Evolutionary conservation across 2,113 vertebrate genomes (phyloP).

Genomic region (Marmota flaviventris): DNA sequence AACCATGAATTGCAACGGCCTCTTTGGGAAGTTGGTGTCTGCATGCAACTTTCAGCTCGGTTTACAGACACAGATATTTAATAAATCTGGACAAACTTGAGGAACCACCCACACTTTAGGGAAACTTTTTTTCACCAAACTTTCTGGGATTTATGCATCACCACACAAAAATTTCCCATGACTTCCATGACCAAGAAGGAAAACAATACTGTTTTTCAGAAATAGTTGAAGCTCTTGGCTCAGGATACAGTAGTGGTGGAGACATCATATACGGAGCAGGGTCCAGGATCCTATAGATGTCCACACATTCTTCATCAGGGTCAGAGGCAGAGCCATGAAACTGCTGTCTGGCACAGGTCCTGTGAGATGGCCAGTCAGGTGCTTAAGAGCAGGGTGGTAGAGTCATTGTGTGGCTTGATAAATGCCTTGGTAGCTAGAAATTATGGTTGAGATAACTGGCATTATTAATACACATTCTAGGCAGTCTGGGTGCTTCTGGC

Average conservation of each 20-base stretch:
- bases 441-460: not conserved
- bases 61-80: conserved; percentile 2
- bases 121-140: conserved; percentile 59
- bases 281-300: not conserved
- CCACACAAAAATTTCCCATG: conserved; percentile 75
- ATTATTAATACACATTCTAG: not conserved
- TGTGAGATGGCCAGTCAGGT: not conserved
- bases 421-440: not conserved
- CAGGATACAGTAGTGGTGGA: not conserved
- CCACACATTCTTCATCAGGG: not conserved
- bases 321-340: not conserved
- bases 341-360: not conserved
- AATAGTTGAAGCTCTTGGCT: conserved; percentile 39
- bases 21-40: not conserved
- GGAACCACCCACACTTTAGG: conserved; percentile 61
- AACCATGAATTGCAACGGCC: not conserved
- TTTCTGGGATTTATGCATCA: conserved; percentile 78
- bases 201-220: conserved; percentile 73
- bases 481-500: not conserved
- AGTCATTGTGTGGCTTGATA: not conserved
- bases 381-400: not conserved
- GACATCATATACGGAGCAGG: not conserved
- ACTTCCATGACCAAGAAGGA: conserved; percentile 44
- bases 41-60: not conserved
- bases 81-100: conserved; percentile 58